A percentile compares a stretch with the other conserved stretches of the same genome.
Evolutionary conservation across 2,888 invertebrate species (phyloP).

Genomic region (Cerceris rybyensis): DNA sequence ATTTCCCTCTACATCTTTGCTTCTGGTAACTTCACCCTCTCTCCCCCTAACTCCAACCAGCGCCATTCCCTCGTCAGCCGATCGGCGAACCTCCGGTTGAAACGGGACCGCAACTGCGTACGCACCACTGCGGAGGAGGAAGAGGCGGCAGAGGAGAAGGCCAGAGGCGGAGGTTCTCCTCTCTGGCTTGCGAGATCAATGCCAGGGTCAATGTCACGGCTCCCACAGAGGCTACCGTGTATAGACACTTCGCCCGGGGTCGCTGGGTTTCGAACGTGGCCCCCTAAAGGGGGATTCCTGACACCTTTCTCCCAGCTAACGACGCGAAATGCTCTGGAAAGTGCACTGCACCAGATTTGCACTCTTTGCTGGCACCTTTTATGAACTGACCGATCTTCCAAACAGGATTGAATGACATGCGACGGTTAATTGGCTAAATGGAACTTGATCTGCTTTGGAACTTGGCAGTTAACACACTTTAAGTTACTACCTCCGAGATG

Average conservation of each 20-base stretch:
- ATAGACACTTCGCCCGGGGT: background rate
- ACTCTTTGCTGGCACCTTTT: too few relatives aligned
- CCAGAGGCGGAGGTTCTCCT: background rate
- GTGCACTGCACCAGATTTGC: too few relatives aligned
- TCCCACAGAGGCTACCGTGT: constrained; percentile 15
- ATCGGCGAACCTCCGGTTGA: constrained; percentile 45
- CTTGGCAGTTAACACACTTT: too few relatives aligned
- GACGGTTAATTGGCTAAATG: too few relatives aligned
- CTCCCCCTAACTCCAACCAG: constrained; percentile 3
- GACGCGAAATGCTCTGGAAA: too few relatives aligned
- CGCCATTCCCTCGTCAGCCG: constrained; percentile 43
- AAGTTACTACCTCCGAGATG: too few relatives aligned
- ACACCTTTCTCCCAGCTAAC: too few relatives aligned
- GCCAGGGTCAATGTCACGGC: constrained; percentile 80
- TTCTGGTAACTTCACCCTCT: constrained; percentile 27
- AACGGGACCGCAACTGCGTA: constrained; percentile 59
- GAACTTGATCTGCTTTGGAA: too few relatives aligned
- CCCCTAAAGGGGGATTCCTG: too few relatives aligned
- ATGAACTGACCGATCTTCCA: too few relatives aligned
- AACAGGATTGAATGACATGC: too few relatives aligned
- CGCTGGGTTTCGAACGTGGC: too few relatives aligned
- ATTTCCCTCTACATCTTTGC: background rate
- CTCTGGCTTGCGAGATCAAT: constrained; percentile 72
- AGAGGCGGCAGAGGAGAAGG: constrained; percentile 23
- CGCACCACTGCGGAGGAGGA: constrained; percentile 34